These are phyloP conservation scores for Drosophila bocqueti DNA, from an alignment of 1,140 invertebrate species.

Conservation along the genomic window DNA sequence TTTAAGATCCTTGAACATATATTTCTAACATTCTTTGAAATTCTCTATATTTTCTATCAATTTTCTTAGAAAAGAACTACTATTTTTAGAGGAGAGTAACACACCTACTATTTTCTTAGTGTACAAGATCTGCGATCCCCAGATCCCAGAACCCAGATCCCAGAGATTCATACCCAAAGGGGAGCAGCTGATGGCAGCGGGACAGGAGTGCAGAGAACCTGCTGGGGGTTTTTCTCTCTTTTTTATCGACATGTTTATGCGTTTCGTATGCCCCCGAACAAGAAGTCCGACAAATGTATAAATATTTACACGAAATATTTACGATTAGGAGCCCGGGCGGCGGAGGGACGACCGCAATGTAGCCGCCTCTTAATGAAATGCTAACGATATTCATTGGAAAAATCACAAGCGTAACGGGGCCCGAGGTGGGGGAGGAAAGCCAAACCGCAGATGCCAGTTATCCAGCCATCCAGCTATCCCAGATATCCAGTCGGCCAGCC, in stretches of 20 bases:
- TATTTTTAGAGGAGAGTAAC: not conserved
- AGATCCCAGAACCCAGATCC: constrained; percentile 16
- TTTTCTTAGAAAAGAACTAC: not conserved
- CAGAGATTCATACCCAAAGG: constrained; percentile 3
- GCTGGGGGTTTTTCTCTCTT: constrained; percentile 20
- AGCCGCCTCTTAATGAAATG: constrained; percentile 71
- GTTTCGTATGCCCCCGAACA: constrained; percentile 45
- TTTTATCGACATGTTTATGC: constrained; percentile 69
- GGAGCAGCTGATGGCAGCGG: not conserved
- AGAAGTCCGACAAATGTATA: constrained; percentile 61
- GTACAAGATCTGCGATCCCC: constrained; percentile 10
- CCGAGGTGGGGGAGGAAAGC: constrained; percentile 10
- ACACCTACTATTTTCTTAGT: not conserved
- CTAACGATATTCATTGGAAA: constrained; percentile 81
- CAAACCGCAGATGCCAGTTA: constrained; percentile 41
- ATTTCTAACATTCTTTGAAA: not conserved
- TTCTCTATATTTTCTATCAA: not conserved
- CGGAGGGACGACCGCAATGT: constrained; percentile 19
- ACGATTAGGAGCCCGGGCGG: constrained; percentile 27
- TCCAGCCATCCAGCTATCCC: constrained; percentile 4
- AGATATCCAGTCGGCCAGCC: not conserved
- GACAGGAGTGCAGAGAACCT: constrained; percentile 36
- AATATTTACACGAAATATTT: constrained; percentile 71
- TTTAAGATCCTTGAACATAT: not conserved
- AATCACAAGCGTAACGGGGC: constrained; percentile 72